Conservation (phyloP, 2,113 vertebrate species). For the Sprattus sprattus region DNA sequence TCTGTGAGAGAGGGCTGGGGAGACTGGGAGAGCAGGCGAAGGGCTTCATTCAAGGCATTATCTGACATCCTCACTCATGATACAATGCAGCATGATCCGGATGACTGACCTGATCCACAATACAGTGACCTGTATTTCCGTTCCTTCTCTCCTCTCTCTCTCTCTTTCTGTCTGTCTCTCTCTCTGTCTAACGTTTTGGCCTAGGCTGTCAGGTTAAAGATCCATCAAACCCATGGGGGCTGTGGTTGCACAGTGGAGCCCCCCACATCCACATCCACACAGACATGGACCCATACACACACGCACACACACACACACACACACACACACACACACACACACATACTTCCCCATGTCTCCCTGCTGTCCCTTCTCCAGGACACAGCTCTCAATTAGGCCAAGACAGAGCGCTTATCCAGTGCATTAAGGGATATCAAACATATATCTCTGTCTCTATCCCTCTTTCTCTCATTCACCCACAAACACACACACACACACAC, state of each 20-base stretch:
- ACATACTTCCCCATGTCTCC: not conserved
- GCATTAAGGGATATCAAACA: conserved; percentile 16
- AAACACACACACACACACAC: not conserved
- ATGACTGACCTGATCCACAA: not conserved
- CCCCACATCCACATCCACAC: not conserved
- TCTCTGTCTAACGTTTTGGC: not conserved
- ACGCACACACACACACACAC: not conserved
- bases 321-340: not conserved
- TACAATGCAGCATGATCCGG: not conserved
- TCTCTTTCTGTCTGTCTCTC: not conserved
- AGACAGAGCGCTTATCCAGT: conserved; percentile 16
- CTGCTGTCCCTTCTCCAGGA: not conserved
- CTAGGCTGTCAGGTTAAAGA: conserved; percentile 12
- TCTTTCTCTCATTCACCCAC: conserved; percentile 6
- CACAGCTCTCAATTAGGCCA: not conserved
- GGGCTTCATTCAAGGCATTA: not conserved
- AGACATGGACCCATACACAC: not conserved
- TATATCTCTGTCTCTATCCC: conserved; percentile 30
- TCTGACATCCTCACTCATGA: not conserved
- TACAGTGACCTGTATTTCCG: not conserved
- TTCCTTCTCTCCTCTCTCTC: conserved; percentile 7
- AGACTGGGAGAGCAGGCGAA: not conserved
- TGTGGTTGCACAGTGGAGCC: not conserved
- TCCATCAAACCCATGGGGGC: not conserved
- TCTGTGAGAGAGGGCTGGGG: not conserved